Base-by-base conservation (phyloP, 2,797 vertebrate genomes). In the Hephaestus fuliginosus region DNA sequence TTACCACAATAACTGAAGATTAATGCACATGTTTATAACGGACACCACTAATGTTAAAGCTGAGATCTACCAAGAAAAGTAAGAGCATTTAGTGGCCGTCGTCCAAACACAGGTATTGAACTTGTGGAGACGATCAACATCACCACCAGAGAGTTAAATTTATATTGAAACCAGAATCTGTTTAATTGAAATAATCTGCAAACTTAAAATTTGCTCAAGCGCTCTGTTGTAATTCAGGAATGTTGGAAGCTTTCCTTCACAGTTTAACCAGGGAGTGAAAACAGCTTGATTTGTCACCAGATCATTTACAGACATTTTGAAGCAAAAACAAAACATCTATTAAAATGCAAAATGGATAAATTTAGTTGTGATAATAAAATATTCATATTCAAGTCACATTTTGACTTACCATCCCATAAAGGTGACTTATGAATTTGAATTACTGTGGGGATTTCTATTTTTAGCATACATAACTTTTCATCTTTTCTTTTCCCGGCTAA, bases 71-170 rank as follows among this genome's bases (percentile, higher is more conserved):
- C 7, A 64, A 41, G 15, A 25, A 63, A 62, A 65, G 58, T 56
- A 33, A 52, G 36, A 44, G 17, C 33, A 2, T 18, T n/a, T 10
- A 20, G 30, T 66, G 20, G 5, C 11, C 2, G 5, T 68, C 8
- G 0, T 55, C 49, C 13, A 3, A 44, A 58, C 9, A 36, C 2
- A 14, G 43, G 55, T 6, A 25, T 60, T 3, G 20, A 18, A 20
- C 1, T 12, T 22, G 33, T 36, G 20, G 44, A 60, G 46, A 74
- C 53, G 70, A 70, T 70, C 65, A 48, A 61, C 55, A 73, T 25
- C 13, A 22, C 14, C 48, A 15, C 36, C 11, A 10, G n/a, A 25
- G 5, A 7, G 52, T 65, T 48, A 0, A 3, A 43, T 14, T 41
- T 66, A 13, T 10, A 17, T 8, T 53, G 10, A 43, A 55, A 69